phyloP scores from a whole-genome alignment of 2,797 vertebrate species.

The Xenops minutus region DNA sequence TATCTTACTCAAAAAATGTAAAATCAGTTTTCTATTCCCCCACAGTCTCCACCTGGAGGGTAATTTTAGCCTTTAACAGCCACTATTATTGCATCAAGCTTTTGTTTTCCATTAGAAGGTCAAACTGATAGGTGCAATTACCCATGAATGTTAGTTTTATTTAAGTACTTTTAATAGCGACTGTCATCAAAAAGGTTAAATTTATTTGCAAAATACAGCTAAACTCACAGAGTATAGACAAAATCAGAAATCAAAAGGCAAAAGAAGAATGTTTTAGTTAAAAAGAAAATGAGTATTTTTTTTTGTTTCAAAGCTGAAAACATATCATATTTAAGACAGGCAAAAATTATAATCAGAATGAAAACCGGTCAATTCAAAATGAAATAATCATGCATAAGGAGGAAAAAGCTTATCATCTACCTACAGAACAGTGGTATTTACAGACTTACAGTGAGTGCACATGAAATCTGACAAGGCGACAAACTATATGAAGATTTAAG shows the following conservation, averaged over 20 bases:
- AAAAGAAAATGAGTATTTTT: not conserved
- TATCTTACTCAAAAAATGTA: not conserved
- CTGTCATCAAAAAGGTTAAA: not conserved
- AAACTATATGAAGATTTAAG: not conserved
- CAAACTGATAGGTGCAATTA: not conserved
- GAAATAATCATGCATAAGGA: not conserved
- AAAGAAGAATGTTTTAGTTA: not conserved
- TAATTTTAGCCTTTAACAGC: not conserved
- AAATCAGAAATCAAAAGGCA: not conserved
- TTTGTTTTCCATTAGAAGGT: not conserved
- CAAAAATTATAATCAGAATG: not conserved
- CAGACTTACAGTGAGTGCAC: not conserved
- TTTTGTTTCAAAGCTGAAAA: not conserved
- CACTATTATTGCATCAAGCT: not conserved
- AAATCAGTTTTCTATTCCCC: not conserved
- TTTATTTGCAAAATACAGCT: not conserved
- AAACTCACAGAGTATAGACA: not conserved
- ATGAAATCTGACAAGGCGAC: not conserved
- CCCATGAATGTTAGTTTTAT: not conserved
- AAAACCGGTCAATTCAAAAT: not conserved
- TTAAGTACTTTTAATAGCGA: not conserved
- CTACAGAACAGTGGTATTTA: not conserved
- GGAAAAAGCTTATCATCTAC: not conserved
- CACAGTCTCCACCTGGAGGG: not conserved
- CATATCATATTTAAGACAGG: not conserved